phyloP scores from a whole-genome alignment of 2,113 vertebrate species.

The Arizona elegans region DNA sequence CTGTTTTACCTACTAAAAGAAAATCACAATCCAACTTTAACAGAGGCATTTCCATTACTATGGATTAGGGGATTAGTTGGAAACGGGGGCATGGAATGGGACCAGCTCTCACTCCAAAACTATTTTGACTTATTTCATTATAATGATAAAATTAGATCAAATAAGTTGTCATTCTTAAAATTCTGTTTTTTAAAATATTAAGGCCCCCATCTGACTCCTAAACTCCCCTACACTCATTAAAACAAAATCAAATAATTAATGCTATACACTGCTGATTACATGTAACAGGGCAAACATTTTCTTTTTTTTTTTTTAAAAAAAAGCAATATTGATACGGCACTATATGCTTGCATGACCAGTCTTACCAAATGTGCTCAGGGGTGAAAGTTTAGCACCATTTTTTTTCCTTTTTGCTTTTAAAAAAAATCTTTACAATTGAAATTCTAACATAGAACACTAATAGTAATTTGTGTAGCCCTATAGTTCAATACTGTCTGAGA shows the following conservation, averaged over 20 bases:
- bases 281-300: slow-evolving; percentile 70
- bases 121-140: slow-evolving; percentile 56
- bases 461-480: slow-evolving; percentile 80
- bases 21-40: slow-evolving; percentile 55
- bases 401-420: slow-evolving; percentile 60
- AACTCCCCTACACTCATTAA: slow-evolving; percentile 60
- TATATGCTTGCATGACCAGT: slow-evolving; percentile 76
- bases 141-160: slow-evolving; percentile 50
- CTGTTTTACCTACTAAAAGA: slow-evolving; percentile 52
- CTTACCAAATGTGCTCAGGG: slow-evolving; percentile 75
- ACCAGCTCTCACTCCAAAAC: slow-evolving; percentile 62
- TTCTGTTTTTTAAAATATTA: slow-evolving; percentile 70
- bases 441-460: slow-evolving; percentile 77
- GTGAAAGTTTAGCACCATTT: slow-evolving; percentile 79
- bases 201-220: slow-evolving; percentile 47
- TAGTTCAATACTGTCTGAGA: slow-evolving; percentile 75
- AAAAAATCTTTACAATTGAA: slow-evolving; percentile 74
- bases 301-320: slow-evolving; percentile 13
- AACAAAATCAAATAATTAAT: slow-evolving; percentile 64
- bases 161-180: slow-evolving; percentile 62
- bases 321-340: slow-evolving; percentile 61
- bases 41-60: slow-evolving; percentile 56
- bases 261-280: slow-evolving; percentile 69
- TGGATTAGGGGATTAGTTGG: slow-evolving; percentile 41
- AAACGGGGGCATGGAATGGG: slow-evolving; percentile 59